Evolutionary conservation across 2,888 invertebrate genomes (phyloP), one percentile per base, ranked within the genome.

Genomic region (Sinopyrophorus schimmeli): DNA sequence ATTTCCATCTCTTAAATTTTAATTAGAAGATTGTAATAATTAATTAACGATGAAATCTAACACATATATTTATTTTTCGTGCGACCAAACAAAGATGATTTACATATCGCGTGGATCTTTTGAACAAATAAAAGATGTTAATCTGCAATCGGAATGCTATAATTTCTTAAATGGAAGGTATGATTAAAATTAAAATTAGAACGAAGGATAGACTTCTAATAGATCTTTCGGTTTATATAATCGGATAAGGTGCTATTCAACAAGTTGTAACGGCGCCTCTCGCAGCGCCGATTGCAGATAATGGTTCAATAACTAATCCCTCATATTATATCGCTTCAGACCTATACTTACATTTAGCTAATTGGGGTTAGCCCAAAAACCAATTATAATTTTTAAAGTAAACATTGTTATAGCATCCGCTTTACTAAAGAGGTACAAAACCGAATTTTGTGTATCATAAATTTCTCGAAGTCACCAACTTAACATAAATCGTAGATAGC

Each of bases 341-440:
- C 70, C 71, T 66, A 70, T 71, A 68, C 68, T 70, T 71, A 71
- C 61, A 67, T 66, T 68, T 69, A 69, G 69, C 71, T 71, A 71
- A 71, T 71, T 70, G 70, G 68, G 65, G 67, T 67, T 60, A 48
- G 62, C 61, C 66, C 57, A 58, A 65, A 67, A 69, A 62, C 66
- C 70, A 71, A 71, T 71, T 70, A 70, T 68, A 65, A 69, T 64
- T 67, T 64, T 65, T 68, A 64, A 66, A 66, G 70, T 65, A 70
- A 71, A 71, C 66, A 70, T 63, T 62, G 60, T 47, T 59, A 55
- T 59, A 60, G 60, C 58, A 60, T 58, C 60, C 63, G 64, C 63
- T 62, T 54, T 58, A 55, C 59, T 57, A 55, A 55, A 54, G 46
- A 56, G 51, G 53, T 52, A 57, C 37, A 51, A n/a, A 47, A 56